Percentiles rank a stretch among this genome's conserved stretches.
These are phyloP conservation scores for Macropis europaea DNA, from an alignment of 2,888 invertebrate genomes.

Conservation along the genomic window DNA sequence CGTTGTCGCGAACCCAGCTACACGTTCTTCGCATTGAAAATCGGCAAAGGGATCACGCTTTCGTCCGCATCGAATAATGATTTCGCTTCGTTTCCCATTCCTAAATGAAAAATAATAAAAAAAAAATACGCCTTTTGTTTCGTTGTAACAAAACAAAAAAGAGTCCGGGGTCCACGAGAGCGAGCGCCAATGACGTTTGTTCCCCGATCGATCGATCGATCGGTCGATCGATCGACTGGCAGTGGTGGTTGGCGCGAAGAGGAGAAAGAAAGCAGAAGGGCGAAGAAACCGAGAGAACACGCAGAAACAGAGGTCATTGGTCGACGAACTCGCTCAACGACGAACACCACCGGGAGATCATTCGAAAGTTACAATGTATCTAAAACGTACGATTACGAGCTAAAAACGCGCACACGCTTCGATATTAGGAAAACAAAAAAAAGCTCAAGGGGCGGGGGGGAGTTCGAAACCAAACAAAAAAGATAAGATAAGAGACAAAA, in stretches of 20 bases:
- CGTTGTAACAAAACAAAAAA: constrained; percentile 15
- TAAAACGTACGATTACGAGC: constrained; percentile 67
- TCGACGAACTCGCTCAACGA: constrained; percentile 62
- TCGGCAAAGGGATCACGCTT: constrained; percentile 17
- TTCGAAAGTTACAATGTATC: constrained; percentile 73
- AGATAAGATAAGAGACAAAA: constrained; percentile 24
- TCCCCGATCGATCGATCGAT: constrained; percentile 23
- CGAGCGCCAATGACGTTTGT: constrained; percentile 69
- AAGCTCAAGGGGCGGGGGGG: not conserved
- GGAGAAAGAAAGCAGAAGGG: not conserved
- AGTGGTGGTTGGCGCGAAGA: not conserved
- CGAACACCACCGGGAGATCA: constrained; percentile 77
- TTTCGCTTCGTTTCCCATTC: constrained; percentile 17
- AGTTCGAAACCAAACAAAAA: constrained; percentile 27
- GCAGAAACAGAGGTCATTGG: constrained; percentile 60
- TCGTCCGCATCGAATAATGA: constrained; percentile 36
- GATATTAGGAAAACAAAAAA: constrained; percentile 13
- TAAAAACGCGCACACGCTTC: constrained; percentile 47
- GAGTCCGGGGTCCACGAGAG: constrained; percentile 65
- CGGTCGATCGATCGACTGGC: not conserved
- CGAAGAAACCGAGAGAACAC: not conserved
- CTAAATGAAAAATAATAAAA: not conserved
- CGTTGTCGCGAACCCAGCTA: constrained; percentile 48
- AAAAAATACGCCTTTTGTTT: too few relatives aligned
- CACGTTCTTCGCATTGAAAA: too few relatives aligned